phyloP scores from a whole-genome alignment of 2,113 vertebrate species.

The Podarcis raffonei region DNA sequence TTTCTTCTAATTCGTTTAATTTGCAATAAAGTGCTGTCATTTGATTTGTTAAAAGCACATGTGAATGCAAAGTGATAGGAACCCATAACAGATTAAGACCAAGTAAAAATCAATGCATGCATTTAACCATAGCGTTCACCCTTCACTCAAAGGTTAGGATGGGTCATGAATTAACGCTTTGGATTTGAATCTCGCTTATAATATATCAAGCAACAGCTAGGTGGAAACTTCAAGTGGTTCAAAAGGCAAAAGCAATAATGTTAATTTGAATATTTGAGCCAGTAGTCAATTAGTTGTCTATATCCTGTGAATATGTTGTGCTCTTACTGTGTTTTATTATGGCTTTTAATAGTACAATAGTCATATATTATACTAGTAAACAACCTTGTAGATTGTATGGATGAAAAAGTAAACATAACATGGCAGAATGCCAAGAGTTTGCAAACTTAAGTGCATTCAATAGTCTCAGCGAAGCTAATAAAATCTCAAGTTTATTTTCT shows the following conservation, averaged over 20 bases:
- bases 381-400: neutral
- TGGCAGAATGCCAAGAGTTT: neutral
- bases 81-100: neutral
- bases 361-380: too few relatives aligned
- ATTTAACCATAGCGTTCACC: neutral
- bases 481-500: neutral
- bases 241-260: neutral
- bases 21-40: neutral
- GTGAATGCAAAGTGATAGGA: constrained; percentile 1
- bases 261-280: neutral
- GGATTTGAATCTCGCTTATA: neutral
- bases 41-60: constrained; percentile 5
- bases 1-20: neutral
- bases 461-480: neutral
- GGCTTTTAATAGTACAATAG: neutral
- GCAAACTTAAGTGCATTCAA: neutral
- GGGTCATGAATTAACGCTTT: neutral
- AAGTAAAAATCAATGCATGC: neutral
- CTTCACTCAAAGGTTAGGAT: neutral
- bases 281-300: neutral
- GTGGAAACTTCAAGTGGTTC: neutral
- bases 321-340: neutral
- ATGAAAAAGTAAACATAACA: neutral
- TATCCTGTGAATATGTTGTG: neutral
- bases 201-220: neutral